Conservation (phyloP, 1,140 invertebrate genomes). For the Heterodera schachtii region DNA sequence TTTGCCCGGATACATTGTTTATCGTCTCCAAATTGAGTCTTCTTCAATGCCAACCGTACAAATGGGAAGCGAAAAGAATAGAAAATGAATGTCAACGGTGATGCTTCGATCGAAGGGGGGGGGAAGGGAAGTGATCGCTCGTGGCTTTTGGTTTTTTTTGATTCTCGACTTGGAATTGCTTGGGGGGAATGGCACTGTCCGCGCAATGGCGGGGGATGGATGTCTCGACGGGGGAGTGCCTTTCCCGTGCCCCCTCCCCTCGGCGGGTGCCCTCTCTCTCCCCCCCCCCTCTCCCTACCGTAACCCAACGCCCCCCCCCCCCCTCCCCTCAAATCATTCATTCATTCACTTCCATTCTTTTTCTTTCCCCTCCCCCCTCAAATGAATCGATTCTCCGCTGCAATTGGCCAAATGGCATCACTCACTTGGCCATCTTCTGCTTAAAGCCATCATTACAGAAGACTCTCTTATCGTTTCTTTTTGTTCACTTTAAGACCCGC, state of each 20-base stretch:
- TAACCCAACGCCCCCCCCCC: not conserved
- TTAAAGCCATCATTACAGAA: conserved; percentile 10
- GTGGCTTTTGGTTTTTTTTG: not conserved
- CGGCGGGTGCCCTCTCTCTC: not conserved
- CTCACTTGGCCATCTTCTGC: not conserved
- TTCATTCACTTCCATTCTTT: not conserved
- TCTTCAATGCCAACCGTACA: not conserved
- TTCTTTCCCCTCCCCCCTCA: not conserved
- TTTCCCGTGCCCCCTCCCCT: no score
- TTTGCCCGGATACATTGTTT: conserved; percentile 39
- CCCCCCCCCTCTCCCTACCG: not conserved
- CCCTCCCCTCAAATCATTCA: not conserved
- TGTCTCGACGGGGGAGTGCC: no score
- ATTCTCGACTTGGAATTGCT: not conserved
- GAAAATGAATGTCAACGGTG: not conserved
- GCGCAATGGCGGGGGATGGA: not conserved
- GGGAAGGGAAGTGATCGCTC: not conserved
- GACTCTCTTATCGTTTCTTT: not conserved
- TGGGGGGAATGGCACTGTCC: not conserved
- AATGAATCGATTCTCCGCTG: not conserved
- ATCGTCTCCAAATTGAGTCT: not conserved
- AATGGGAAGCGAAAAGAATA: not conserved
- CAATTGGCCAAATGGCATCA: not conserved
- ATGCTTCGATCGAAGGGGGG: not conserved
- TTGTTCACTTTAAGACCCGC: not conserved